Evolutionary conservation across 2,113 vertebrate genomes (phyloP), one percentile per base, ranked within the genome.

Genomic region (Centropus bengalensis): DNA sequence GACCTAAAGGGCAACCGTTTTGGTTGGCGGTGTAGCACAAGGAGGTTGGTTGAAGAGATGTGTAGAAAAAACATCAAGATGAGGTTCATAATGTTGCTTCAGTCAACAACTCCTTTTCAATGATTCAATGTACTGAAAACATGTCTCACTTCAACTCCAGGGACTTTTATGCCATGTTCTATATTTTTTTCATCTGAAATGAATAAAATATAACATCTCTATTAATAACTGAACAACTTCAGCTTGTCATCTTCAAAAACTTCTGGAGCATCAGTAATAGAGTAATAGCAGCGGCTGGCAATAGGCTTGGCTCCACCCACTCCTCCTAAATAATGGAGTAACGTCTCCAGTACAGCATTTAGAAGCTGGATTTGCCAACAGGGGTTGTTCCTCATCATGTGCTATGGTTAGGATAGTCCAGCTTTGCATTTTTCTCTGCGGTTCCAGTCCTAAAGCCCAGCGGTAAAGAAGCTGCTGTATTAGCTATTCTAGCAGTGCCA

Each of bases 181-280:
- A 76, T 94, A 74, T 56, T 68, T 89, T 92, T 93, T 95, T 93
- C 51, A 89, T 93, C 67, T 74, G 47, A 86, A 91, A 89, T 94
- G 47, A 95, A 96, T 95, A 93, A 96, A 92, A 92, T 51, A 91
- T 91, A 28, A 67, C 69, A 63, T 64, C 38, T 76, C 85, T 92
- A 93, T 96, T 95, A 93, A 95, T 96, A 96, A 89, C 95, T 81
- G 93, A 93, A 52, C n/a, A 67, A 80, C 69, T 90, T 64, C 84
- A 84, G 59, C 82, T 63, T 90, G 71, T 66, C 70, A 75, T 51
- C 66, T 86, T 69, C 89, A 86, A 87, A 86, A 96, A 85, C 83
- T 77, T 96, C 42, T 89, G 77, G 63, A 89, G 92, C 95, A 94
- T 87, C 76, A 94, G 86, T 82, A 91, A 92, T 10, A 80, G 64